Percentiles rank a stretch among this genome's conserved stretches.
Conservation (phyloP, 2,113 vertebrate species). For the Onychostruthus taczanowskii region DNA sequence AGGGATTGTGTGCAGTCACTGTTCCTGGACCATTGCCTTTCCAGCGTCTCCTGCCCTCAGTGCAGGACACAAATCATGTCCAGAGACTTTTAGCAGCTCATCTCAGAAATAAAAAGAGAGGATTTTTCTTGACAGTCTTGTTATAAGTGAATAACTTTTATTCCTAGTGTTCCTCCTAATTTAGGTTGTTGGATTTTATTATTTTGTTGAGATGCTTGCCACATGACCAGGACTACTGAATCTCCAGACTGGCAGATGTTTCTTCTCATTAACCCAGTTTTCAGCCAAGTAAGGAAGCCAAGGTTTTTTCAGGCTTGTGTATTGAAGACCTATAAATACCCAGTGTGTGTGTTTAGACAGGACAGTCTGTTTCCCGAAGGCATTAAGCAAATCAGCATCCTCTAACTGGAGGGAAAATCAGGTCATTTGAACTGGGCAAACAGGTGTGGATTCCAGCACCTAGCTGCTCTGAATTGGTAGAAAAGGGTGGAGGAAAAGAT, state of each 20-base stretch:
- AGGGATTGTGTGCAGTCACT: background rate
- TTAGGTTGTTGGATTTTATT: background rate
- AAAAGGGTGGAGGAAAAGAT: background rate
- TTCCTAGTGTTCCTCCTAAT: background rate
- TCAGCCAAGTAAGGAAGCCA: background rate
- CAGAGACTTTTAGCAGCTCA: background rate
- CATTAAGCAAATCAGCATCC: background rate
- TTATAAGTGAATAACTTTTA: background rate
- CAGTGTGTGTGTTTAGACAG: background rate
- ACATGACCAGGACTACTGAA: background rate
- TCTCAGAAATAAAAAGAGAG: background rate
- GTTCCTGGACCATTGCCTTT: background rate
- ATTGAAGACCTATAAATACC: background rate
- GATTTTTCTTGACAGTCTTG: background rate
- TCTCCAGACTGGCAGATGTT: background rate
- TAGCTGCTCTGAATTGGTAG: background rate
- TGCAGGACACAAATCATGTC: background rate
- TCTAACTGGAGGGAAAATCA: background rate
- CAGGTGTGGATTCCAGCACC: background rate
- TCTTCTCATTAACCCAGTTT: background rate
- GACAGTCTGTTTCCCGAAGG: background rate
- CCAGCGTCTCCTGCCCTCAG: background rate
- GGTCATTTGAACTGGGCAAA: background rate
- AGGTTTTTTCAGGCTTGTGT: background rate
- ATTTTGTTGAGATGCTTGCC: background rate